Conservation (phyloP, 2,797 vertebrate genomes). For the Enteromius radiatus region DNA sequence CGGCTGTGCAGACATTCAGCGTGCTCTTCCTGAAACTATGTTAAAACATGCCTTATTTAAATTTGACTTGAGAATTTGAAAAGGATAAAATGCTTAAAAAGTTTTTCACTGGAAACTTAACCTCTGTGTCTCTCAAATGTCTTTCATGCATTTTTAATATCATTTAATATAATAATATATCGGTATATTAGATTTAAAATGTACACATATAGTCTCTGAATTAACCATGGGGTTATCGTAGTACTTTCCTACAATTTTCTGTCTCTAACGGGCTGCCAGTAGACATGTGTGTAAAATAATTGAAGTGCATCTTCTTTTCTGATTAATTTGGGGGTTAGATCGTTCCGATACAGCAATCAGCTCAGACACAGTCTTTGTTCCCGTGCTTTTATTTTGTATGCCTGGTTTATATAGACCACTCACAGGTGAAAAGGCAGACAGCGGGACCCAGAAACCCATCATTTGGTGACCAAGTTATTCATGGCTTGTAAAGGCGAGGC, state of each 20-base stretch:
- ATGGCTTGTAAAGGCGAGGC: conserved; percentile 55
- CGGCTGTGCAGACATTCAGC: too few species aligned
- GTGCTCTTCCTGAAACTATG: too few species aligned
- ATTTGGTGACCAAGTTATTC: conserved; percentile 62
- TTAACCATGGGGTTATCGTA: background rate
- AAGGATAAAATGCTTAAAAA: background rate
- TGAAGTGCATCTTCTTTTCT: background rate
- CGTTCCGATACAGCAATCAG: background rate
- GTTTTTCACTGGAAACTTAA: background rate
- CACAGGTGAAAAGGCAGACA: conserved; percentile 55
- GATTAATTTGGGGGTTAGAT: conserved; percentile 26
- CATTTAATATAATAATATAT: too few species aligned
- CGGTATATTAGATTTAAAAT: background rate
- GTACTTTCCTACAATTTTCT: background rate
- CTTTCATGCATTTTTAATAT: background rate
- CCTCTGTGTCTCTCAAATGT: background rate
- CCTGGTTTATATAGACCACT: conserved; percentile 44
- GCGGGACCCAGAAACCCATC: conserved; percentile 43
- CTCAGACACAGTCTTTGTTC: conserved; percentile 5
- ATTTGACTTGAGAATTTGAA: background rate
- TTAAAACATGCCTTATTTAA: too few species aligned
- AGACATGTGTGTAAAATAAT: background rate
- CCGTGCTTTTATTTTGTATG: conserved; percentile 21
- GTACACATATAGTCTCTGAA: background rate
- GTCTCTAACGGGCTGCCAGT: background rate